Base-by-base conservation (phyloP, 2,113 vertebrate genomes). In the Rostratula benghalensis region DNA sequence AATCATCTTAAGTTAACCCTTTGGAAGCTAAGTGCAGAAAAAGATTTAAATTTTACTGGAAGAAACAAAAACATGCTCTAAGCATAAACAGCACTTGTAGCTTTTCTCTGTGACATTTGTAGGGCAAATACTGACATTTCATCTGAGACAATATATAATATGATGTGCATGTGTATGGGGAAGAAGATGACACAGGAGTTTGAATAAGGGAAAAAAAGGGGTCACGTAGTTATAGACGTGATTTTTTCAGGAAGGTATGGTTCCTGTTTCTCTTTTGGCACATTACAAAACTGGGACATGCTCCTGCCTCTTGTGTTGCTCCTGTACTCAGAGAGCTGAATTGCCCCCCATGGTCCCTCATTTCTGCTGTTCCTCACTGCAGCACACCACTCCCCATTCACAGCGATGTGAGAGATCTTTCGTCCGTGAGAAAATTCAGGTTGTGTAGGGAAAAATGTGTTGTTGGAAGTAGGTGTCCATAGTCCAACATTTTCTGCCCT, bases 1-100 rank as follows among this genome's bases (percentile, higher is more conserved):
- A 71, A 93, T 79, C 18, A 67, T 74, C 70, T 91, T 80, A 91
- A 95, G 57, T 96, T 95, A 97, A 97, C 91, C 50, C 96, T 94
- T 97, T 87, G 70, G 59, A 91, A 96, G 75, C 81, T 84, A 67
- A 89, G 31, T 83, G 16, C 35, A 64, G 51, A 80, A 69, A 81
- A 78, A 51, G 2, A 37, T 70, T 80, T 59, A 7, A 69, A 88
- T 90, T 83, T 59, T 69, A 33, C 22, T 15, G 9, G 19, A 83
- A 87, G 71, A 83, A 94, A 91, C 33, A 48, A 87, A 70, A 43
- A 4, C 13, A 30, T 61, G 4, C 3, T 87, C 30, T 67, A 77
- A 93, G 81, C 86, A 57, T n/a, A 39, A 92, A 81, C 25, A 61
- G 13, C 30, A 14, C 63, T 77, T 63, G 37, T 76, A 69, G 94